A percentile compares a stretch with the other conserved stretches of the same genome.
These are phyloP conservation scores for Cyclina sinensis DNA, from an alignment of 1,140 invertebrate species.

Conservation along the genomic window DNA sequence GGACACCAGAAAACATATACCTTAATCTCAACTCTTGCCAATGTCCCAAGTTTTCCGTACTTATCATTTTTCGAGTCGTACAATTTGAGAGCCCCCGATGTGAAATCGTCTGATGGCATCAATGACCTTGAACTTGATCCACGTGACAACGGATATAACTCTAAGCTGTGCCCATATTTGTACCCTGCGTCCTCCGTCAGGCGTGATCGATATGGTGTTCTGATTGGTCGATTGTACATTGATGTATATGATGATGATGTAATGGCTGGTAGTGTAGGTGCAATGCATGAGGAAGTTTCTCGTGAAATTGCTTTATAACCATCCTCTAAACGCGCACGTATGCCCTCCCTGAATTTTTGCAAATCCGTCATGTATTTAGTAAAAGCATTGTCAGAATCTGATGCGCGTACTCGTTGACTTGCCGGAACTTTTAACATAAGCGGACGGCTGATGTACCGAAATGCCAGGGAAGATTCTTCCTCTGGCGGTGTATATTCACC, in stretches of 20 bases:
- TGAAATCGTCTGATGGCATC: slow-evolving; percentile 38
- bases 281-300: slow-evolving; percentile 32
- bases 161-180: slow-evolving; percentile 67
- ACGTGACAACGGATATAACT: slow-evolving; percentile 68
- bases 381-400: slow-evolving; percentile 71
- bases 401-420: slow-evolving; percentile 24
- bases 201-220: slow-evolving; percentile 62
- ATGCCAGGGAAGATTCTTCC: slow-evolving; percentile 67
- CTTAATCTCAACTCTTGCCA: slow-evolving; percentile 77
- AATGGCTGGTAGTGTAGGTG: slow-evolving; percentile 45
- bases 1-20: slow-evolving; percentile 64
- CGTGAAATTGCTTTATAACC: slow-evolving; percentile 71
- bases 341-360: slow-evolving; percentile 73
- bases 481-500: slow-evolving; percentile 71
- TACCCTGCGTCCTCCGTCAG: slow-evolving; percentile 56
- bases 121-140: slow-evolving; percentile 47
- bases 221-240: slow-evolving; percentile 51
- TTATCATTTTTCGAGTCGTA: slow-evolving; percentile 64
- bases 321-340: slow-evolving; percentile 71
- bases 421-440: slow-evolving; percentile 73
- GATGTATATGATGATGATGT: slow-evolving; percentile 59
- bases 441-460: slow-evolving; percentile 73
- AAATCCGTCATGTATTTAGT: slow-evolving; percentile 74
- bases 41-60: slow-evolving; percentile 65
- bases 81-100: slow-evolving; percentile 63